Evolutionary conservation across 2,113 vertebrate species (phyloP).

Genomic region (Sardina pilchardus): DNA sequence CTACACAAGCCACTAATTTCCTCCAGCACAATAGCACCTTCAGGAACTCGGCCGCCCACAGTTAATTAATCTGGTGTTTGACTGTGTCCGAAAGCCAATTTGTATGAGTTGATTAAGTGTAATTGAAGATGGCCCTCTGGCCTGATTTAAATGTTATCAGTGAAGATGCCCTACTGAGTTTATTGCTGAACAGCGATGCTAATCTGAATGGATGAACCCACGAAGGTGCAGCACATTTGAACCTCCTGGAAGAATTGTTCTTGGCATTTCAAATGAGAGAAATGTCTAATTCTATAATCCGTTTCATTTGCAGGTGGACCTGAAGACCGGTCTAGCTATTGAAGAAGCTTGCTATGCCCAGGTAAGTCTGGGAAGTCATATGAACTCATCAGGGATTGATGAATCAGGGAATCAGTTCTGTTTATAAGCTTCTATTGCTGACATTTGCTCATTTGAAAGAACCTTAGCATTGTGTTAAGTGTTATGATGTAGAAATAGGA

Average conservation of each 20-base stretch:
- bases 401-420: too few relatives aligned
- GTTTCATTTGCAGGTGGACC: constrained; percentile 82
- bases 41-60: background rate
- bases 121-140: background rate
- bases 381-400: background rate
- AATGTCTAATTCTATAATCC: constrained; percentile 1
- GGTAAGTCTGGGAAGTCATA: constrained; percentile 67
- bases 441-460: too few relatives aligned
- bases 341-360: constrained; percentile 98
- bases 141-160: background rate
- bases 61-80: background rate
- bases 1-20: background rate
- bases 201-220: background rate
- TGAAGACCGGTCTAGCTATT: constrained; percentile 92
- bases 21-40: background rate
- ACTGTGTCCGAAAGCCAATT: background rate
- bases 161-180: background rate
- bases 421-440: too few relatives aligned
- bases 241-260: background rate
- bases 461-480: too few relatives aligned
- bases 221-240: background rate
- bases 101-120: background rate
- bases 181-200: background rate
- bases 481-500: too few relatives aligned
- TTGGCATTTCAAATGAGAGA: background rate